Evolutionary conservation across 2,888 invertebrate species (phyloP).

Genomic region (Aphidius colemani): DNA sequence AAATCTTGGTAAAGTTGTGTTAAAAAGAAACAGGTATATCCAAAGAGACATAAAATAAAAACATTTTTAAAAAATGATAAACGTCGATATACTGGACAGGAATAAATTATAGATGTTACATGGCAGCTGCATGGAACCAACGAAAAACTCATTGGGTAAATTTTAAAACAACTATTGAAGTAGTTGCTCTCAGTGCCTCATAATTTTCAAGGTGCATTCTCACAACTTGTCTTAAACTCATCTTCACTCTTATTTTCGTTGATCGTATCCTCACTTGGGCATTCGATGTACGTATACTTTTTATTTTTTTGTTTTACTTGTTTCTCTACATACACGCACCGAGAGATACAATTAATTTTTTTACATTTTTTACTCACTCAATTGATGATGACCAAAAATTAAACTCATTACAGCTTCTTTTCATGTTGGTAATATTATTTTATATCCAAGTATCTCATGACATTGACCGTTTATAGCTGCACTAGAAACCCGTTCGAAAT

Average conservation of each 20-base stretch:
- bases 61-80: constrained; percentile 25
- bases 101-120: constrained; percentile 32
- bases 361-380: too few relatives aligned
- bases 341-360: constrained; percentile 6
- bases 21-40: too few relatives aligned
- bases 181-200: not conserved
- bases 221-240: not conserved
- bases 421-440: not conserved
- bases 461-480: constrained; percentile 3
- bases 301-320: not conserved
- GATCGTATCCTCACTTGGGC: too few relatives aligned
- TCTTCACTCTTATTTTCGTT: too few relatives aligned
- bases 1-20: too few relatives aligned
- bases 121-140: constrained; percentile 39
- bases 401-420: not conserved
- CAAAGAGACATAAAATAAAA: not conserved
- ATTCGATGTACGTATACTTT: constrained; percentile 26
- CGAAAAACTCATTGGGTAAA: constrained; percentile 41
- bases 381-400: constrained; percentile 5
- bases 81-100: constrained; percentile 34
- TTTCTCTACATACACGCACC: constrained; percentile 21
- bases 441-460: not conserved
- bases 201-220: not conserved
- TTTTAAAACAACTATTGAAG: too few relatives aligned
- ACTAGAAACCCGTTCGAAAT: constrained; percentile 13